Conservation (phyloP, 2,888 invertebrate species). For the Hydrotaea diabolus region DNA sequence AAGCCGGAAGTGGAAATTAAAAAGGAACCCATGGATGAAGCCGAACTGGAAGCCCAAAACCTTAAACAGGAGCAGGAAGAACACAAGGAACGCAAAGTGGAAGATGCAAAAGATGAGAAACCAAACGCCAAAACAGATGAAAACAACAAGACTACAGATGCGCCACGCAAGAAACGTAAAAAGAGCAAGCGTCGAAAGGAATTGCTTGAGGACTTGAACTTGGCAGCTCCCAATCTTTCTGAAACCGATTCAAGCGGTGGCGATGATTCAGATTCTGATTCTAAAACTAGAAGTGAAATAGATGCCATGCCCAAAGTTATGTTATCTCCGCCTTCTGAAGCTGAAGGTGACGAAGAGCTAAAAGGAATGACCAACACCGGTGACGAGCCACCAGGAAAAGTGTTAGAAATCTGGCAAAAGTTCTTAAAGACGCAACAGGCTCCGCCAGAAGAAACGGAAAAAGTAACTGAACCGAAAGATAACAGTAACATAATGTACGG, state of each 20-base stretch:
- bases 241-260: constrained; percentile 88
- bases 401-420: constrained; percentile 77
- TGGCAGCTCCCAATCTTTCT: constrained; percentile 91
- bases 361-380: not conserved
- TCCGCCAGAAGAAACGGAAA: constrained; percentile 59
- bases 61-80: constrained; percentile 32
- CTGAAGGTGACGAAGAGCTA: constrained; percentile 71
- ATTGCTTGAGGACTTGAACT: constrained; percentile 84
- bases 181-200: constrained; percentile 78
- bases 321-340: constrained; percentile 78
- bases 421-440: constrained; percentile 75
- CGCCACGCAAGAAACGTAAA: constrained; percentile 77
- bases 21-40: constrained; percentile 55
- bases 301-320: constrained; percentile 75
- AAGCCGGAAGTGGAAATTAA: constrained; percentile 48
- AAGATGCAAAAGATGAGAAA: constrained; percentile 46
- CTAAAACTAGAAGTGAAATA: constrained; percentile 71
- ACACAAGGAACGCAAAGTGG: not conserved
- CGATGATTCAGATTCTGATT: constrained; percentile 80
- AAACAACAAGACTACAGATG: constrained; percentile 42
- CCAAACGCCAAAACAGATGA: constrained; percentile 30
- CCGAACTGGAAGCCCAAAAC: constrained; percentile 35
- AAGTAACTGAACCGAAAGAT: constrained; percentile 58
- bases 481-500: constrained; percentile 69
- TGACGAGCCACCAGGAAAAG: constrained; percentile 66